Percentiles rank a stretch among this genome's conserved stretches.
Conservation (phyloP, 2,888 invertebrate species). For the Limenitis camilla region DNA sequence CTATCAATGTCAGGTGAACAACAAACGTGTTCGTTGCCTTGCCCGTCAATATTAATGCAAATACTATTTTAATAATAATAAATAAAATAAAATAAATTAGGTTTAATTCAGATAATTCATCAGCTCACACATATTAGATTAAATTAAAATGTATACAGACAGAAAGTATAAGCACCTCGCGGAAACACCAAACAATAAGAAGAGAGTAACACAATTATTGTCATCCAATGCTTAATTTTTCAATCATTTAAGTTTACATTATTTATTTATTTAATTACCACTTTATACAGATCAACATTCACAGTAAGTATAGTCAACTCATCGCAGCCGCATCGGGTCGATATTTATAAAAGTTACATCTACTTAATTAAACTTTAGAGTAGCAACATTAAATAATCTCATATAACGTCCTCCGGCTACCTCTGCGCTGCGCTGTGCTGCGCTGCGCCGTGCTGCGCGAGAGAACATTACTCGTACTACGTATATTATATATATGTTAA, state of each 20-base stretch:
- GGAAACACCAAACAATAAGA: slow-evolving; percentile 40
- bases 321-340: slow-evolving; percentile 36
- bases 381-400: slow-evolving; percentile 46
- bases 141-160: not conserved
- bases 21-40: not conserved
- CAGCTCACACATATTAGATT: too few relatives aligned
- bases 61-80: too few relatives aligned
- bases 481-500: not conserved
- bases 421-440: too few relatives aligned
- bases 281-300: slow-evolving; percentile 59
- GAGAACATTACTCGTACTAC: too few relatives aligned
- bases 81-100: too few relatives aligned
- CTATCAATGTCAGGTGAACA: slow-evolving; percentile 38
- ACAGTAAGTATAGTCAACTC: slow-evolving; percentile 32
- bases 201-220: slow-evolving; percentile 70
- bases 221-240: slow-evolving; percentile 69
- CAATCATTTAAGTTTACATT: slow-evolving; percentile 53
- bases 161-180: slow-evolving; percentile 27
- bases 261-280: slow-evolving; percentile 47
- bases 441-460: too few relatives aligned
- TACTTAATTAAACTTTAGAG: slow-evolving; percentile 32
- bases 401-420: slow-evolving; percentile 20
- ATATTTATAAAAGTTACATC: slow-evolving; percentile 56
- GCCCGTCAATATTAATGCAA: too few relatives aligned
- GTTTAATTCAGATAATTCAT: too few relatives aligned